Conservation (phyloP, 2,113 vertebrate species). For the Bubo scandiacus region DNA sequence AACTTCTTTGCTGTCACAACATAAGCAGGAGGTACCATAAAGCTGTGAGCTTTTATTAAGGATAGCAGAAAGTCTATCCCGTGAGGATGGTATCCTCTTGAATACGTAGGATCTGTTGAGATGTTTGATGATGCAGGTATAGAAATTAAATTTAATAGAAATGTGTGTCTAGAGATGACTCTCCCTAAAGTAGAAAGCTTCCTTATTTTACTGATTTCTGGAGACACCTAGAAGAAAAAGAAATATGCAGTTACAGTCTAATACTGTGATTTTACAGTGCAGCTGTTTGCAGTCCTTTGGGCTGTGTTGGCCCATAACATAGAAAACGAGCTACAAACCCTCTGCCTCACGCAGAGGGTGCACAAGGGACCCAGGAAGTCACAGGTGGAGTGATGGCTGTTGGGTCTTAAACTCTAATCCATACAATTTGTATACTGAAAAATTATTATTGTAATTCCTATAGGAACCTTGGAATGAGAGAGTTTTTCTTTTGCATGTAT, state of each 20-base stretch:
- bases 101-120: background rate
- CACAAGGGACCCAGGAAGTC: background rate
- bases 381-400: background rate
- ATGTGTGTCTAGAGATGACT: background rate
- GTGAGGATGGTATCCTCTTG: background rate
- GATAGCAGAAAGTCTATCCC: background rate
- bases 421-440: background rate
- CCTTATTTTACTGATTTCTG: background rate
- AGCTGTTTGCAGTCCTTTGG: background rate
- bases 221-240: background rate
- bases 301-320: background rate
- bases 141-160: background rate
- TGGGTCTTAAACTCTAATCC: background rate
- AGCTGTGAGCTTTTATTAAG: background rate
- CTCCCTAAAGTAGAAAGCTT: background rate
- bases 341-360: background rate
- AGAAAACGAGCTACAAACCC: background rate
- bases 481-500: background rate
- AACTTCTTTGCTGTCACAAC: background rate
- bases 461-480: background rate
- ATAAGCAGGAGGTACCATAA: background rate
- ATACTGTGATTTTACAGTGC: background rate
- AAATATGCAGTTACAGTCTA: background rate
- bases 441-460: background rate
- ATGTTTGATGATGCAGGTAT: background rate